Base-by-base conservation (phyloP, 2,113 vertebrate species). In the Pterophyllum scalare region DNA sequence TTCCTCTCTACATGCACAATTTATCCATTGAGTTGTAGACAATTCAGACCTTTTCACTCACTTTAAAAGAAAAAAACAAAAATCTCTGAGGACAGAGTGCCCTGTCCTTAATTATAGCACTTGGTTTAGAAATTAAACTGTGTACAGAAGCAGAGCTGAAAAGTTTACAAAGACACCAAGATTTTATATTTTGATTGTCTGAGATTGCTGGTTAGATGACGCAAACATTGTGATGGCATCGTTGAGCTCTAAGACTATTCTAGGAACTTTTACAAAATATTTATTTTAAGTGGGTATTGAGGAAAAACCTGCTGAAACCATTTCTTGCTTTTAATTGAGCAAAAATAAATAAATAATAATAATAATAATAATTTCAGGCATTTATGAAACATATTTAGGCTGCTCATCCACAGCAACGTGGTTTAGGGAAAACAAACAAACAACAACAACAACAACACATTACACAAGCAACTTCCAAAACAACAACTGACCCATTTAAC, bases 11-110 rank as follows among this genome's bases (percentile, higher is more conserved):
- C 46, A 72, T 72, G 65, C 65, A 72, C 43, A 31, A 52, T 1
- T 72, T 0, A 0, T 20, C 17, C 46, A 49, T 6, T 49, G 46
- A 49, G 15, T 49, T 17, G 46, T 49, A 49, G 15, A 17, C 14
- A 49, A 49, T 49, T 49, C 6, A 15, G 46, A 49, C 14, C 15
- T 17, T 49, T 49, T 49, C 5, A 49, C 5, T 49, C 14, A 49
- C 15, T 49, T 49, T 49, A 17, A 38, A 38, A 9, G 8, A 38
- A 38, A 15, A 49, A 15, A 72, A 31, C n/a, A n/a, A n/a, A n/a
- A 52, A 52, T n/a, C 46, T 24, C 46, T 24, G 6, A 31, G 43
- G 46, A 31, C 17, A 52, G 26, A 52, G 17, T 28, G 43, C 17
- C 3, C 65, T 52, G 24, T 52, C 43, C 65, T 52, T 52, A 3